Conservation (phyloP, 2,113 vertebrate genomes). For the Rhinoderma darwinii region DNA sequence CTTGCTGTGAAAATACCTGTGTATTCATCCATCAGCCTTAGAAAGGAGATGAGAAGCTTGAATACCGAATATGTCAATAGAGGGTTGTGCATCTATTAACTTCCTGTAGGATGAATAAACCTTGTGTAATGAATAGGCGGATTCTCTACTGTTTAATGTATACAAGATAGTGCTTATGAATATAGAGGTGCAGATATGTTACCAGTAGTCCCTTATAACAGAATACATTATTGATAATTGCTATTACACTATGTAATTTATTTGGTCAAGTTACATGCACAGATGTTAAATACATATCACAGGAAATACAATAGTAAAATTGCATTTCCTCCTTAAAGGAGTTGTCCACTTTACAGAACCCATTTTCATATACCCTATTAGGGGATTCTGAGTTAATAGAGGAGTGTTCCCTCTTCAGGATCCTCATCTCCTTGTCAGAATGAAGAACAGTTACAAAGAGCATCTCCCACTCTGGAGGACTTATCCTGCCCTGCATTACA, state of each 20-base stretch:
- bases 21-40: neutral
- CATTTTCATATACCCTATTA: no score
- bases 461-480: no score
- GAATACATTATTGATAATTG: neutral
- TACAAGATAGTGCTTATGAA: neutral
- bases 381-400: no score
- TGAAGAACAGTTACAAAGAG: no score
- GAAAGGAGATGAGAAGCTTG: neutral
- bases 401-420: no score
- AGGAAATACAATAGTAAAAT: no score
- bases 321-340: no score
- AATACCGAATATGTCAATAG: slow-evolving; percentile 20
- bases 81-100: neutral
- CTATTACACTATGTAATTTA: neutral
- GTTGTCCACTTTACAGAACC: no score
- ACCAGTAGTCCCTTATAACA: neutral
- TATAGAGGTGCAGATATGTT: neutral
- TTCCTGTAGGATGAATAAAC: neutral
- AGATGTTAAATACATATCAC: neutral
- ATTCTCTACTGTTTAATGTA: neutral
- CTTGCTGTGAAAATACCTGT: neutral
- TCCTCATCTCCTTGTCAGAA: no score
- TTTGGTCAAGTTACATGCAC: neutral
- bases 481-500: no score
- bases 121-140: neutral